Evolutionary conservation across 2,797 vertebrate species (phyloP), one percentile per base, ranked within the genome.

Genomic region (Simalia tracyae): DNA sequence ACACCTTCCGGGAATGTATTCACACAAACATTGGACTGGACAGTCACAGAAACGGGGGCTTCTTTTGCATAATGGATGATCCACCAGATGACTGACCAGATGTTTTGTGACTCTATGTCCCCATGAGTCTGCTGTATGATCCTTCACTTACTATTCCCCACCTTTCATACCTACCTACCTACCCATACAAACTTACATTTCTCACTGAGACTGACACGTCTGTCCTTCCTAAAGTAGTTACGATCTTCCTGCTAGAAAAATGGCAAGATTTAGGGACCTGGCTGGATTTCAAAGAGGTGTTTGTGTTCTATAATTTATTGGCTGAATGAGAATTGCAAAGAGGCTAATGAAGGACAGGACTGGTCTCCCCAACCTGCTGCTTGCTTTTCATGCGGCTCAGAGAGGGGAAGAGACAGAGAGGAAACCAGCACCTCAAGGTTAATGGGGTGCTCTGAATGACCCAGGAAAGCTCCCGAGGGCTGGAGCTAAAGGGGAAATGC

Each of bases 261-360:
- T 15, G 15, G 7, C 91, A 88, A 93, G 93, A 96, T 94, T 94
- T 90, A 94, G 91, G 89, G 87, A 72, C 85, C 94, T 92, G 95
- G 93, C 94, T 0, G 8, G 57, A 0, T 89, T 95, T 96, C 95
- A 95, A 95, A 96, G 95, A 86, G 60, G 0, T 1, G 0, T 92
- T 93, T 91, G 59, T 91, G 92, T 91, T 93, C 89, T 91, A 90
- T 94, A 93, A 94, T 96, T 96, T 95, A 96, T 95, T 56, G 0
- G 93, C 76, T 36, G 87, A 54, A 76, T 88, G 95, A 94, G 94
- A 95, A 94, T 26, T 89, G 93, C 92, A 92, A 2, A 89, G 90
- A 1, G 0, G 89, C 87, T 72, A 64, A 90, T 0, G 11, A 61
- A 85, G 86, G 1, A 22, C 8, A 61, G 31, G 17, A 46, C 90